Evolutionary conservation across 1,140 invertebrate species (phyloP).

Genomic region (Formica exsecta): DNA sequence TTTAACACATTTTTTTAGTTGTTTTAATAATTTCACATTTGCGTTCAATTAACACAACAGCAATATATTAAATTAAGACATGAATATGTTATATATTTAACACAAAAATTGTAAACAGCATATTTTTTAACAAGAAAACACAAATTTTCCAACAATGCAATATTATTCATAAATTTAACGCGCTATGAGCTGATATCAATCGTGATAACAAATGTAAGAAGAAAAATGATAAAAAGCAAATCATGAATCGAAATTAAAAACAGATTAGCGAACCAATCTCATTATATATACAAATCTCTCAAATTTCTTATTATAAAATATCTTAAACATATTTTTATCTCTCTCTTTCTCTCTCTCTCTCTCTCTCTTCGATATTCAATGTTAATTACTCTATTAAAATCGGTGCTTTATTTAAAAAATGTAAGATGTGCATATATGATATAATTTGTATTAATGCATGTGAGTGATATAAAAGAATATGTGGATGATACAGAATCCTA

Average conservation of each 20-base stretch:
- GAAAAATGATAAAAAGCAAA: neutral
- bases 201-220: neutral
- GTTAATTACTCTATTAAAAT: neutral
- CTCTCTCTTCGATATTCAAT: neutral
- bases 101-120: too few relatives aligned
- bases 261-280: neutral
- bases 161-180: slow-evolving; percentile 24
- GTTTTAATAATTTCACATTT: too few relatives aligned
- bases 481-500: neutral
- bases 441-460: neutral
- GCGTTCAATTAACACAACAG: too few relatives aligned
- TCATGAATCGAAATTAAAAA: neutral
- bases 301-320: neutral
- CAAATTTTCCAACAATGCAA: neutral
- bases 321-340: neutral
- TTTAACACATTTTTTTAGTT: too few relatives aligned
- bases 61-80: too few relatives aligned
- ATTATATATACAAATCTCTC: neutral
- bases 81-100: too few relatives aligned
- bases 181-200: neutral
- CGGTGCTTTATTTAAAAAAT: neutral
- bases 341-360: neutral
- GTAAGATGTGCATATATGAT: neutral
- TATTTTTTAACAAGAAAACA: too few relatives aligned
- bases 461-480: neutral